These are phyloP conservation scores for Cataglyphis rosenhaueri DNA, from an alignment of 2,888 invertebrate genomes.

Conservation along the genomic window DNA sequence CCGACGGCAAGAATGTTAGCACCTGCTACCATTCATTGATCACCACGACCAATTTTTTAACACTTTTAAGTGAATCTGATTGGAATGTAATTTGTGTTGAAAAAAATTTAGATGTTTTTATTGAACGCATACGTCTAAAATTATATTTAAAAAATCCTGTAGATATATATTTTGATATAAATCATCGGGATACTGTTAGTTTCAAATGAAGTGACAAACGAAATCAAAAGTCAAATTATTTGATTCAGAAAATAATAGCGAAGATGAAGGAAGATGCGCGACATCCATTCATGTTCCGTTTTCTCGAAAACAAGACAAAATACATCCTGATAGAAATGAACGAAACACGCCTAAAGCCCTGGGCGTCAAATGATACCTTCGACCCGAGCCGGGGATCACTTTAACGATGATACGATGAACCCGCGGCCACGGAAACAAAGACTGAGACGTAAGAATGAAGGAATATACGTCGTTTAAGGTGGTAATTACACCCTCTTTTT, in stretches of 20 bases:
- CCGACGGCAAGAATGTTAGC: conserved; percentile 53
- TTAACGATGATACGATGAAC: conserved; percentile 81
- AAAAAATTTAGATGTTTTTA: neutral
- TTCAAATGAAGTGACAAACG: neutral
- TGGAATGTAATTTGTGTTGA: neutral
- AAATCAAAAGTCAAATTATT: neutral
- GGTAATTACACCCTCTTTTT: conserved; percentile 76
- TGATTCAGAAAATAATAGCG: conserved; percentile 2
- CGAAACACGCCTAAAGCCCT: conserved; percentile 36
- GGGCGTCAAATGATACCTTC: conserved; percentile 65
- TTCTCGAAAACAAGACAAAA: conserved; percentile 63
- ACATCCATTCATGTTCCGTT: conserved; percentile 50
- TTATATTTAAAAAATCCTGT: neutral
- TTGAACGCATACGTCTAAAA: neutral
- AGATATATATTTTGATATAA: neutral
- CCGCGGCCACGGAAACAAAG: conserved; percentile 76
- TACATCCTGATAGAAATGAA: conserved; percentile 30
- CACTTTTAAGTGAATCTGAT: conserved; percentile 17
- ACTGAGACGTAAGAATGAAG: conserved; percentile 78
- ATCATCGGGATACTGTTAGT: neutral
- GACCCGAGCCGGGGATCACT: conserved; percentile 59
- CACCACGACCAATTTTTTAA: conserved; percentile 16
- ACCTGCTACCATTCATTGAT: conserved; percentile 41
- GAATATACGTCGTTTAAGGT: conserved; percentile 78
- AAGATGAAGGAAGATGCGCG: conserved; percentile 10